Conservation (phyloP, 1,140 invertebrate genomes). For the Drosophila pachea region DNA sequence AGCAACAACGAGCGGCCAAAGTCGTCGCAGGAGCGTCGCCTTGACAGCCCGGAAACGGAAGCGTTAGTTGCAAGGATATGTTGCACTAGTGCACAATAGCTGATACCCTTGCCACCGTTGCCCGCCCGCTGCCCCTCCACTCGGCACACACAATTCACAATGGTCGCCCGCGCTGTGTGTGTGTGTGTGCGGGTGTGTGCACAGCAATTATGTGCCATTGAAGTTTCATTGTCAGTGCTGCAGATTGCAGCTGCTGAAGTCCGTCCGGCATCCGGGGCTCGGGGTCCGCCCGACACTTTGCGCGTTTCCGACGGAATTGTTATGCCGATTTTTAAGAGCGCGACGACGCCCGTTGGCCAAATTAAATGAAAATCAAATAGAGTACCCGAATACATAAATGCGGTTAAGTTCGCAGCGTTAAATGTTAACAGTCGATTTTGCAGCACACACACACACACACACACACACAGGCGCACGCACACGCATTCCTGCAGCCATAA, state of each 20-base stretch:
- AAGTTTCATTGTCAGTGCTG: slow-evolving; percentile 66
- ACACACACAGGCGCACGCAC: slow-evolving; percentile 2
- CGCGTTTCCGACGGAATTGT: slow-evolving; percentile 67
- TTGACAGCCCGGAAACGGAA: slow-evolving; percentile 71
- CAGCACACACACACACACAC: slow-evolving; percentile 35
- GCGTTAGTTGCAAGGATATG: slow-evolving; percentile 75
- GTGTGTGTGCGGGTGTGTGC: slow-evolving; percentile 27
- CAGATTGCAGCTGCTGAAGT: slow-evolving; percentile 60
- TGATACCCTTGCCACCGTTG: background rate
- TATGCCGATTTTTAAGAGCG: slow-evolving; percentile 66
- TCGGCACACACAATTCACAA: slow-evolving; percentile 25
- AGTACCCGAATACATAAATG: slow-evolving; percentile 62
- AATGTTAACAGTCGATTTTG: slow-evolving; percentile 75
- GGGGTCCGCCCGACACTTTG: slow-evolving; percentile 22
- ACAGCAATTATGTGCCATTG: slow-evolving; percentile 66
- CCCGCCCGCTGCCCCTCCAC: slow-evolving; percentile 6
- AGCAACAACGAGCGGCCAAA: slow-evolving; percentile 20
- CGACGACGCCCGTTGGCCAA: slow-evolving; percentile 44
- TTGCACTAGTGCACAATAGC: slow-evolving; percentile 58
- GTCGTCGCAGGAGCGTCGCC: slow-evolving; percentile 40
- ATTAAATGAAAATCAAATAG: slow-evolving; percentile 73
- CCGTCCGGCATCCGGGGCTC: slow-evolving; percentile 17
- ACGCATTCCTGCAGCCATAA: slow-evolving; percentile 36
- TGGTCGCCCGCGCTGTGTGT: background rate
- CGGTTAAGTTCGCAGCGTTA: slow-evolving; percentile 70